Percentiles rank a stretch among this genome's conserved stretches.
phyloP scores from a whole-genome alignment of 92 coral and sea anemone genomes.

The Epizoanthus rinbou region DNA sequence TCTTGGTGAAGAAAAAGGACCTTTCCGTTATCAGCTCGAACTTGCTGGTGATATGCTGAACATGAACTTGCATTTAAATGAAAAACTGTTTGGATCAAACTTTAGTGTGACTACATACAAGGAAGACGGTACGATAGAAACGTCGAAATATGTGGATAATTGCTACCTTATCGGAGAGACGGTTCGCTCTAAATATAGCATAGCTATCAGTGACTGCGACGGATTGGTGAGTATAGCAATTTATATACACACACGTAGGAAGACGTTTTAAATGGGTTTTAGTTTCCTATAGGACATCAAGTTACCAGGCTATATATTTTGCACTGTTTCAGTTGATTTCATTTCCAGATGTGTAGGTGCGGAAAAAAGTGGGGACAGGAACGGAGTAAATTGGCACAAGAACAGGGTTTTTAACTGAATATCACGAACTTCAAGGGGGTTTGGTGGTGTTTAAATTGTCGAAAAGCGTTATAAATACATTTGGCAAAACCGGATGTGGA shows the following conservation, averaged over 20 bases:
- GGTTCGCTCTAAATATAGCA: constrained; percentile 59
- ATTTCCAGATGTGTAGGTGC: too few species aligned
- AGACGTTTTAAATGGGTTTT: too few species aligned
- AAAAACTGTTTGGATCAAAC: constrained; percentile 77
- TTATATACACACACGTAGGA: background rate
- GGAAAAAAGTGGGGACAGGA: too few species aligned
- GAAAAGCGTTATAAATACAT: too few species aligned
- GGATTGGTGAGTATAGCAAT: constrained; percentile 84
- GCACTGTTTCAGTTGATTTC: too few species aligned
- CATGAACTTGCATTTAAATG: constrained; percentile 72
- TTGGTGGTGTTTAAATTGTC: too few species aligned
- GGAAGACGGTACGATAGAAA: constrained; percentile 77
- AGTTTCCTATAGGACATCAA: too few species aligned
- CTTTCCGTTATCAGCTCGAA: constrained; percentile 73
- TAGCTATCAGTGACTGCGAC: constrained; percentile 97
- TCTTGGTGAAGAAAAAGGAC: constrained; percentile 58
- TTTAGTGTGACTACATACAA: constrained; percentile 74
- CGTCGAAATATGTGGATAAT: constrained; percentile 58
- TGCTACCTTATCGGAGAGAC: constrained; percentile 92
- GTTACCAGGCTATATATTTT: too few species aligned
- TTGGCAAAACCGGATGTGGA: too few species aligned
- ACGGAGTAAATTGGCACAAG: too few species aligned
- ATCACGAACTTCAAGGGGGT: too few species aligned
- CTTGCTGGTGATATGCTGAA: constrained; percentile 61
- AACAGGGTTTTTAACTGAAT: too few species aligned